Conservation (phyloP, 1,140 invertebrate genomes). For the Panagrolaimus sp. region DNA sequence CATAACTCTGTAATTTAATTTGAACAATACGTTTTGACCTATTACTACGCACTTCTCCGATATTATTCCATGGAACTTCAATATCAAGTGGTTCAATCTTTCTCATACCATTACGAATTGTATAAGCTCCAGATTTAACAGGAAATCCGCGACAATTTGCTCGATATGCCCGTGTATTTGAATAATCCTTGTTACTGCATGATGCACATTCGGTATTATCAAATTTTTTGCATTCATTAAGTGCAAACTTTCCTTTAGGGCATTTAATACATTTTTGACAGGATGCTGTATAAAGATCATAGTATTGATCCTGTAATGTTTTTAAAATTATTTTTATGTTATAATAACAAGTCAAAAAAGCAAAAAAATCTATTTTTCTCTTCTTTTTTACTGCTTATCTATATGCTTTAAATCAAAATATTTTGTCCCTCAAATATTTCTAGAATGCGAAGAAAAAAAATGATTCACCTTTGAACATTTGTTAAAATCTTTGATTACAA, state of each 20-base stretch:
- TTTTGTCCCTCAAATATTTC: no score
- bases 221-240: neutral
- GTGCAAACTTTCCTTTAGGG: neutral
- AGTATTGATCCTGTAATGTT: constrained; percentile 3
- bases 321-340: neutral
- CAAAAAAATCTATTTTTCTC: neutral
- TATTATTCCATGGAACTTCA: no score
- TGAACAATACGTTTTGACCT: no score
- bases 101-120: neutral
- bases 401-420: neutral
- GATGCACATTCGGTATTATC: neutral
- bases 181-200: neutral
- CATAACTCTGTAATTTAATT: no score
- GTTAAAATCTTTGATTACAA: constrained; percentile 10
- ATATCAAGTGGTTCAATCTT: no score
- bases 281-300: neutral
- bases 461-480: neutral
- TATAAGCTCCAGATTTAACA: neutral
- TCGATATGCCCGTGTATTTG: neutral
- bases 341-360: neutral
- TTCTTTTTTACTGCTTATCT: neutral
- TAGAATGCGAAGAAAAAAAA: neutral
- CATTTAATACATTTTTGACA: constrained; percentile 2
- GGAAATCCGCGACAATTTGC: neutral
- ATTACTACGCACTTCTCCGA: no score